Evolutionary conservation across 2,888 invertebrate species (phyloP).

Genomic region (Troglohyphantes excavatus): DNA sequence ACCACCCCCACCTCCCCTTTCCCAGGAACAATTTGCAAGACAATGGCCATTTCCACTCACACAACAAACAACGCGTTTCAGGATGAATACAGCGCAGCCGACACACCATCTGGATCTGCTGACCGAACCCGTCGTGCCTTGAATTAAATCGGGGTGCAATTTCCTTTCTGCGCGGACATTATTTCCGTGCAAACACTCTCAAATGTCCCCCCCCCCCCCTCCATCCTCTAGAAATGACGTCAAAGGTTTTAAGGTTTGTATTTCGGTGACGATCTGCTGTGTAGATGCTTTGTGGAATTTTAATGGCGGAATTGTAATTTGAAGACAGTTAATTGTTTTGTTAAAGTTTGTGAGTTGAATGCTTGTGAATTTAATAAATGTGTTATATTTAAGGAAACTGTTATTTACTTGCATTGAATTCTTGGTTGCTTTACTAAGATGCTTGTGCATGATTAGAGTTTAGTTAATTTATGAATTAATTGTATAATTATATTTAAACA

Average conservation of each 20-base stretch:
- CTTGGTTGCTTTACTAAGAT: too few species aligned
- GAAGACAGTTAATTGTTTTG: too few species aligned
- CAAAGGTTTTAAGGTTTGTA: not conserved
- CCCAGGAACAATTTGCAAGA: not conserved
- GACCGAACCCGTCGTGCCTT: conserved; percentile 23
- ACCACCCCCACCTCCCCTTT: too few species aligned
- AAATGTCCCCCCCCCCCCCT: too few species aligned
- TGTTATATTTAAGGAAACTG: too few species aligned
- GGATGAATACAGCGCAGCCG: not conserved
- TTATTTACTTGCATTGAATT: too few species aligned
- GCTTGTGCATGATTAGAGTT: too few species aligned
- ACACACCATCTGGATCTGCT: not conserved
- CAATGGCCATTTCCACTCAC: not conserved
- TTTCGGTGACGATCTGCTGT: not conserved
- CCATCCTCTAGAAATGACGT: not conserved
- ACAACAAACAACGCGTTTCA: not conserved
- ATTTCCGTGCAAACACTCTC: conserved; percentile 65
- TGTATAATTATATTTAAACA: too few species aligned
- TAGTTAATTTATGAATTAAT: too few species aligned
- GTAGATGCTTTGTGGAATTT: not conserved
- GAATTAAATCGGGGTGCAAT: conserved; percentile 66
- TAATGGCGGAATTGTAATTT: too few species aligned
- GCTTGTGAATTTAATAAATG: too few species aligned
- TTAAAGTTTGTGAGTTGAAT: too few species aligned
- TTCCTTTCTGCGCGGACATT: conserved; percentile 59